phyloP scores from a whole-genome alignment of 2,797 vertebrate species.

The Propithecus deckenii region DNA sequence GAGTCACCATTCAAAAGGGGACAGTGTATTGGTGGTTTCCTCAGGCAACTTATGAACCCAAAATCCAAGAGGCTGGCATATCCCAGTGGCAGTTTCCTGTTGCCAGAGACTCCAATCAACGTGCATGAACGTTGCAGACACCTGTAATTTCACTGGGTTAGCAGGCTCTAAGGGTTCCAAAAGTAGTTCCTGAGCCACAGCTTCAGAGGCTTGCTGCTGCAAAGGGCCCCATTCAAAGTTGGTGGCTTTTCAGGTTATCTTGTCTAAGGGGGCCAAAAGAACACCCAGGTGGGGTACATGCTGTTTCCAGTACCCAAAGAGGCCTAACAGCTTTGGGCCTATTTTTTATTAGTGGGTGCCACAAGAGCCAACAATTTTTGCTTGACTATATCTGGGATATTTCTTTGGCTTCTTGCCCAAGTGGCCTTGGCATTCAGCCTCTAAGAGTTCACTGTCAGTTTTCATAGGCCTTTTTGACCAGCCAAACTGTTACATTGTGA shows the following conservation, averaged over 20 bases:
- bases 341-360: background rate
- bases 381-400: background rate
- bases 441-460: background rate
- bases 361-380: background rate
- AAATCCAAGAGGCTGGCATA: background rate
- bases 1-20: background rate
- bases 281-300: background rate
- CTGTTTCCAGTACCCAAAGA: background rate
- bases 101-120: background rate
- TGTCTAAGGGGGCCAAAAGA: background rate
- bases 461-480: background rate
- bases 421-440: background rate
- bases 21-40: background rate
- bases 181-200: background rate
- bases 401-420: background rate
- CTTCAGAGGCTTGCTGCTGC: background rate
- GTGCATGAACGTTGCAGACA: background rate
- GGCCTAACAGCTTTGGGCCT: background rate
- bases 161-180: background rate
- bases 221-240: background rate
- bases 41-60: background rate
- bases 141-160: background rate
- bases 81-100: background rate
- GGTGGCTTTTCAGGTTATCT: background rate
- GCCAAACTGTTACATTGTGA: background rate